phyloP scores from a whole-genome alignment of 2,797 vertebrate genomes.

The Phaenicophaeus curvirostris region DNA sequence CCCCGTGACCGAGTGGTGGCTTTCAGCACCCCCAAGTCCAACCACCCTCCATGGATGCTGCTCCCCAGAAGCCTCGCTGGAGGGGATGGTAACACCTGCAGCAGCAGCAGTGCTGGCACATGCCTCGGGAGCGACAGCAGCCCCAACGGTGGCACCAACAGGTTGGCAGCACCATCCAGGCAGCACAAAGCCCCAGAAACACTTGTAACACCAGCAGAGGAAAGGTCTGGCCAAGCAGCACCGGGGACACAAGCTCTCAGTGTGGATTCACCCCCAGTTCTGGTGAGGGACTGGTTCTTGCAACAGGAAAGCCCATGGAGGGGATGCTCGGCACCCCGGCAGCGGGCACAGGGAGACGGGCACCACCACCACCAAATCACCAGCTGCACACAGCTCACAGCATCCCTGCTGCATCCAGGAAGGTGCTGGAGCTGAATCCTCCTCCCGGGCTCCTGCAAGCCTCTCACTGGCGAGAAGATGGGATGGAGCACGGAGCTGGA shows the following conservation, averaged over 20 bases:
- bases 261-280: fast-evolving
- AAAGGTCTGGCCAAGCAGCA: not conserved
- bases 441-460: not conserved
- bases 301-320: not conserved
- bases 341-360: no score
- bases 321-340: no score
- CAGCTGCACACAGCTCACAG: not conserved
- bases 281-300: fast-evolving
- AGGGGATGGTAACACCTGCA: fast-evolving
- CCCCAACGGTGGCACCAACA: fast-evolving
- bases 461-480: not conserved
- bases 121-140: fast-evolving
- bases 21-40: not conserved
- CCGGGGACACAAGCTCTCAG: fast-evolving
- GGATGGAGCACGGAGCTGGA: fast-evolving
- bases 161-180: not conserved
- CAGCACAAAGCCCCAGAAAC: not conserved
- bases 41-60: not conserved
- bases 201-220: not conserved
- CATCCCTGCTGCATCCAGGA: not conserved
- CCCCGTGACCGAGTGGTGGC: fast-evolving
- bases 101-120: not conserved
- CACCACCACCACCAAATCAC: not conserved
- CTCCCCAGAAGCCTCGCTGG: not conserved
- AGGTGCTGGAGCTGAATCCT: not conserved